phyloP scores from a whole-genome alignment of 2,113 vertebrate species.

The Halichoerus grypus region DNA sequence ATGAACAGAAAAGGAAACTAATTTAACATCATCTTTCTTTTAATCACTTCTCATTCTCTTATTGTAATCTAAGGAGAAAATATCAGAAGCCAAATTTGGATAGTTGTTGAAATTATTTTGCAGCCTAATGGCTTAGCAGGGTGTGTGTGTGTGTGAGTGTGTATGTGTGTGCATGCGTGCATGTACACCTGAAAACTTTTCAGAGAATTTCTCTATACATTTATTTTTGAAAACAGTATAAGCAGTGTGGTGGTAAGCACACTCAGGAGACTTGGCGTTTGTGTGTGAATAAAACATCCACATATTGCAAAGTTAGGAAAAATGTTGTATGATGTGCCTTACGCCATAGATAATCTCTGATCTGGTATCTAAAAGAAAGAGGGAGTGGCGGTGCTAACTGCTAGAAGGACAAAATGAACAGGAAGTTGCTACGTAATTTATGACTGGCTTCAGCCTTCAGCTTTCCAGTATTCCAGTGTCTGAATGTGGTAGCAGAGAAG shows the following conservation, averaged over 20 bases:
- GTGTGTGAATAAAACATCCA: not conserved
- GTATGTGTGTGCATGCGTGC: no score
- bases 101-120: not conserved
- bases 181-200: not conserved
- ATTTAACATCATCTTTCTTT: slow-evolving; percentile 11
- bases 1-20: not conserved
- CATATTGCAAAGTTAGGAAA: not conserved
- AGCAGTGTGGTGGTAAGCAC: not conserved
- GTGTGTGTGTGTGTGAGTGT: not conserved
- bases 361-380: slow-evolving; percentile 40
- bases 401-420: slow-evolving; percentile 33
- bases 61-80: slow-evolving; percentile 44
- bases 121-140: not conserved
- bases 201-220: not conserved
- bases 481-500: not conserved
- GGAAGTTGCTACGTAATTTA: not conserved
- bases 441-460: not conserved
- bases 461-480: not conserved
- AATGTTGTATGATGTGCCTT: not conserved
- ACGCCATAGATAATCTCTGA: not conserved
- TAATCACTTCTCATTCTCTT: slow-evolving; percentile 19
- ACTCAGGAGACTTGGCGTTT: not conserved
- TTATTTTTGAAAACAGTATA: slow-evolving; percentile 23
- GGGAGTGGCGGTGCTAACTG: not conserved
- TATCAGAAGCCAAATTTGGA: slow-evolving; percentile 24